A percentile compares a stretch with the other conserved stretches of the same genome.
Evolutionary conservation across 1,140 invertebrate genomes (phyloP).

Genomic region (Drepana arcuata): DNA sequence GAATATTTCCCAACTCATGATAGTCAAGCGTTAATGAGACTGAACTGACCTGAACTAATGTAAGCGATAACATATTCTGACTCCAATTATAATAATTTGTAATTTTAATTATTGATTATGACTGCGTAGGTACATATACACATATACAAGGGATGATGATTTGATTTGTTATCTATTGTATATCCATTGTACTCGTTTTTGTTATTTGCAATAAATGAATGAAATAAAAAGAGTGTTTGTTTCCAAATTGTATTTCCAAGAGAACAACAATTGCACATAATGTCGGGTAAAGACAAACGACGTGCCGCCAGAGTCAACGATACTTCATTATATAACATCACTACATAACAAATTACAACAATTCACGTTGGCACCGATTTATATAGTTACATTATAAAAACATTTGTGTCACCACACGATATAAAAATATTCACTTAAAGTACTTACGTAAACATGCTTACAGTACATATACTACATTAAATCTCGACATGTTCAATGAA

Average conservation of each 20-base stretch:
- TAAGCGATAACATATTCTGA: too few species aligned
- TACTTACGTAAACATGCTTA: conserved; percentile 64
- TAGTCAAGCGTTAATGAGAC: too few species aligned
- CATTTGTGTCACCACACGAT: conserved; percentile 61
- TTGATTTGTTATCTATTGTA: too few species aligned
- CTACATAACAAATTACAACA: conserved; percentile 71
- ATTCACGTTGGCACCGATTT: conserved; percentile 69
- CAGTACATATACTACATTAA: conserved; percentile 52
- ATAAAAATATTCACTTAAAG: conserved; percentile 67
- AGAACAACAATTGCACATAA: conserved; percentile 67
- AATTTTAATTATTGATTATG: too few species aligned
- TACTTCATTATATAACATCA: conserved; percentile 64
- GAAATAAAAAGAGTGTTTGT: conserved; percentile 19
- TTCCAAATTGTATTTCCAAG: conserved; percentile 65
- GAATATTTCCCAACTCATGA: too few species aligned
- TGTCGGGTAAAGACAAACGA: conserved; percentile 49
- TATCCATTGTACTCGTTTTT: too few species aligned
- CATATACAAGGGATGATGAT: too few species aligned
- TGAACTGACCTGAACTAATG: too few species aligned
- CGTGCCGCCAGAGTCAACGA: conserved; percentile 58
- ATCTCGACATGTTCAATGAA: conserved; percentile 62
- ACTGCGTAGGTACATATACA: too few species aligned
- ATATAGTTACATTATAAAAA: conserved; percentile 63
- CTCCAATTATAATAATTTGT: too few species aligned
- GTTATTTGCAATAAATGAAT: too few species aligned